Base-by-base conservation (phyloP, 2,888 invertebrate genomes). In the Xanthostigma xanthostigma region DNA sequence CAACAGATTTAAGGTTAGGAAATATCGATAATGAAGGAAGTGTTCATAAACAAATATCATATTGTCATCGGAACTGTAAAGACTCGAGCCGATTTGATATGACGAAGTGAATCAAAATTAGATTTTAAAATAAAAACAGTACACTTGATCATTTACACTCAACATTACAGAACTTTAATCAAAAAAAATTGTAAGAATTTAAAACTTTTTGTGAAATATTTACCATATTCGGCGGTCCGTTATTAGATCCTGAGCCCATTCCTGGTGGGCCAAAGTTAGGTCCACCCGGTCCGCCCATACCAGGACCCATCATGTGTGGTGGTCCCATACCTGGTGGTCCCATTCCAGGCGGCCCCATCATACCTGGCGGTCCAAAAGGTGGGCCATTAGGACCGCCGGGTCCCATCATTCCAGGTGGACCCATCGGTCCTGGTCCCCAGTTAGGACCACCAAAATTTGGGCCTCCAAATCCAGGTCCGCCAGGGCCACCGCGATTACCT, bases 381-480 rank as follows among this genome's bases (percentile, higher is more conserved):
- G 72, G 72, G 0, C 74, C 74, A 65, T 73, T 73, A 1, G 74
- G 75, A 0, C 76, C 76, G 8, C 72, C 72, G 0, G 75, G 74
- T 1, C 75, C 76, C 72, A 73, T 72, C 73, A 73, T 72, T 68
- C 70, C 77, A 34, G 79, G 70, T 17, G 75, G 75, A 0, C 74
- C 74, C 38, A 74, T 74, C 0, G 76, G 76, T 67, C 72, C 74
- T 27, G 78, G 78, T 11, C 79, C 81, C 83, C 84, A 85, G 62
- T 80, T 84, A 12, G 79, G 81, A 14, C 61, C 63, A 52, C 62
- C 64, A 50, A 66, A 66, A 53, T 71, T 76, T 9, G 78, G 76
- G 5, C 74, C 75, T 9, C 74, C 74, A 49, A 72, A 67, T 50
- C 62, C 61, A 27, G 65, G 73, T 1, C 74, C 74, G 45, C 70